phyloP scores from a whole-genome alignment of 2,113 vertebrate species.

The Asarcornis scutulata region DNA sequence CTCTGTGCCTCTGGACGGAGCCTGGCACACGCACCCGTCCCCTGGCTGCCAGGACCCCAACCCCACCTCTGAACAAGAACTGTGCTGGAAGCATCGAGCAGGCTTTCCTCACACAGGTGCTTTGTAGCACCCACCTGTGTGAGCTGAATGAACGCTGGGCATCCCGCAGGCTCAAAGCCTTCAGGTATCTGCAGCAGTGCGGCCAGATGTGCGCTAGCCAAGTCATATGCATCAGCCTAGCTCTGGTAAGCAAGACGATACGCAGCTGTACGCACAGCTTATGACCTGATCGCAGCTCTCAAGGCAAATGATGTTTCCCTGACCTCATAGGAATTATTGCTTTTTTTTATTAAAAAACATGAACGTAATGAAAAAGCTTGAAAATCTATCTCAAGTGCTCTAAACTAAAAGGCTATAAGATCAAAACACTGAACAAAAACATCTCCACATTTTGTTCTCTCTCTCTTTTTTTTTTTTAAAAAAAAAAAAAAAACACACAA shows the following conservation, averaged over 20 bases:
- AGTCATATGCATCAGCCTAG: not conserved
- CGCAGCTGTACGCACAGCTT: not conserved
- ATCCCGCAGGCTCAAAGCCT: not conserved
- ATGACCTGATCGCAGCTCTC: fast-evolving
- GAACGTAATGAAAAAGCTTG: not conserved
- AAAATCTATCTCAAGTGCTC: not conserved
- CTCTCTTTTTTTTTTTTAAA: not conserved
- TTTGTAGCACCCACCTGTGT: fast-evolving
- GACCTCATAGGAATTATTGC: not conserved
- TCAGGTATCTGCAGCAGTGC: not conserved
- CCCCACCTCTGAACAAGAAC: not conserved
- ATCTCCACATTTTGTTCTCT: fast-evolving
- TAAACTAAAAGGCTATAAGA: not conserved
- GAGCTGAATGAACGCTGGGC: fast-evolving
- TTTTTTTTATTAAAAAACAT: not conserved
- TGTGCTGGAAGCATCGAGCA: not conserved
- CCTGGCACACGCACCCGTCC: not conserved
- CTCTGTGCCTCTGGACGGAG: not conserved
- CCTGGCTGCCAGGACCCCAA: not conserved
- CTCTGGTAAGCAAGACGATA: not conserved
- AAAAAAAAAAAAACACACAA: too few relatives aligned
- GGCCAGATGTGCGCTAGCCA: not conserved
- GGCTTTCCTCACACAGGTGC: not conserved
- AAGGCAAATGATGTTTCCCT: not conserved
- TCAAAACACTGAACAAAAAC: not conserved